Conservation (phyloP, 2,113 vertebrate species). For the Lepus timidus region DNA sequence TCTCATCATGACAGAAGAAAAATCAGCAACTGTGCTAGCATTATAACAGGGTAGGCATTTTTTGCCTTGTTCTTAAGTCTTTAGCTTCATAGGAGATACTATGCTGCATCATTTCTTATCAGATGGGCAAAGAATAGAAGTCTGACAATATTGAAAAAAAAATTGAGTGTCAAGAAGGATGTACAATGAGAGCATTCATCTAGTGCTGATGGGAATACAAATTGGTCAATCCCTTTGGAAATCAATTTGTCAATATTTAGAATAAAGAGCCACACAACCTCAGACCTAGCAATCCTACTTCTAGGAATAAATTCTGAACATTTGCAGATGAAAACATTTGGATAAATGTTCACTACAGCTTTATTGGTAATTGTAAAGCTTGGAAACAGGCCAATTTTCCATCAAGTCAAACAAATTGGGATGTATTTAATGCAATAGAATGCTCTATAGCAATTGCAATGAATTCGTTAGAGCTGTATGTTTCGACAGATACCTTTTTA, state of each 20-base stretch:
- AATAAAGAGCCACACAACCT: background rate
- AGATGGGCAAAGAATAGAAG: constrained; percentile 43
- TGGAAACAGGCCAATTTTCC: constrained; percentile 11
- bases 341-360: background rate
- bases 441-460: background rate
- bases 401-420: background rate
- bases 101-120: background rate
- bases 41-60: background rate
- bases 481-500: background rate
- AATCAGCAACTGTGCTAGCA: background rate
- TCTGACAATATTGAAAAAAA: background rate
- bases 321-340: constrained; percentile 24
- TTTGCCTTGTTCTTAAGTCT: constrained; percentile 43
- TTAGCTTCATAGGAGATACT: constrained; percentile 22
- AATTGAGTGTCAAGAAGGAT: background rate
- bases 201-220: background rate
- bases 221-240: background rate
- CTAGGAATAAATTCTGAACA: constrained; percentile 44
- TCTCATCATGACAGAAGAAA: background rate
- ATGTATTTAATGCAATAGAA: background rate
- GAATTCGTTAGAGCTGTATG: background rate
- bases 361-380: constrained; percentile 27
- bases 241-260: constrained; percentile 44
- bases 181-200: background rate
- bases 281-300: background rate